phyloP scores from a whole-genome alignment of 2,113 vertebrate species.

The Hippocampus barbouri region DNA sequence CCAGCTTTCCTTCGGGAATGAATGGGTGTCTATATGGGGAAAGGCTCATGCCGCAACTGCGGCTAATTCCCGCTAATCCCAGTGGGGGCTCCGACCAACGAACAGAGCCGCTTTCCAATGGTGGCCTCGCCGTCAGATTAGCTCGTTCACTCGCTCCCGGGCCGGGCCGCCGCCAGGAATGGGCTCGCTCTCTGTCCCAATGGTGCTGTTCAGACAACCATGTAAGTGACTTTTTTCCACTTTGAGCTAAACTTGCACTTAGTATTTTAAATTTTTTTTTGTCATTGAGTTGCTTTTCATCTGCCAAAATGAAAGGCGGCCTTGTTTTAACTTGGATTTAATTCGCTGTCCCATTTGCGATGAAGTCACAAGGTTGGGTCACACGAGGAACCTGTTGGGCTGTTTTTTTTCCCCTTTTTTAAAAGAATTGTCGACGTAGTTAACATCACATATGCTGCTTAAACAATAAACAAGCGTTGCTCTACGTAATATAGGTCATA shows the following conservation, averaged over 20 bases:
- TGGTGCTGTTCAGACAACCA: constrained; percentile 42
- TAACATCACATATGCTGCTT: too few species aligned
- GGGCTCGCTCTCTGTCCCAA: constrained; percentile 46
- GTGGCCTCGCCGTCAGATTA: constrained; percentile 68
- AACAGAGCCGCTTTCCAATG: constrained; percentile 54
- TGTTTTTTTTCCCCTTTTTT: too few species aligned
- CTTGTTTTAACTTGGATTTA: not conserved
- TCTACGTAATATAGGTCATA: not conserved
- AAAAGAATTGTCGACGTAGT: too few species aligned
- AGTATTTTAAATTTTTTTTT: too few species aligned
- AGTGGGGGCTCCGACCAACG: constrained; percentile 45
- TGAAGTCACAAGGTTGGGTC: not conserved
- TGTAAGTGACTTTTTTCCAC: constrained; percentile 59
- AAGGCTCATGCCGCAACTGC: constrained; percentile 66
- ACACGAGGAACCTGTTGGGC: too few species aligned
- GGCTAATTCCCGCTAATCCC: constrained; percentile 76
- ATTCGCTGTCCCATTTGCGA: not conserved
- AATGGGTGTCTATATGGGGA: constrained; percentile 72
- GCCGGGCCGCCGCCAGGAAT: constrained; percentile 40
- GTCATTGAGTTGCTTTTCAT: not conserved
- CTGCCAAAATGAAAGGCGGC: not conserved
- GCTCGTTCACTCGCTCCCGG: constrained; percentile 53
- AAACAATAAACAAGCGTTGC: not conserved
- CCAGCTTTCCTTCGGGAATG: constrained; percentile 62
- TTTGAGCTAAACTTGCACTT: not conserved